These are phyloP conservation scores for Caradrina kadenii DNA, from an alignment of 2,888 invertebrate species.

Conservation along the genomic window DNA sequence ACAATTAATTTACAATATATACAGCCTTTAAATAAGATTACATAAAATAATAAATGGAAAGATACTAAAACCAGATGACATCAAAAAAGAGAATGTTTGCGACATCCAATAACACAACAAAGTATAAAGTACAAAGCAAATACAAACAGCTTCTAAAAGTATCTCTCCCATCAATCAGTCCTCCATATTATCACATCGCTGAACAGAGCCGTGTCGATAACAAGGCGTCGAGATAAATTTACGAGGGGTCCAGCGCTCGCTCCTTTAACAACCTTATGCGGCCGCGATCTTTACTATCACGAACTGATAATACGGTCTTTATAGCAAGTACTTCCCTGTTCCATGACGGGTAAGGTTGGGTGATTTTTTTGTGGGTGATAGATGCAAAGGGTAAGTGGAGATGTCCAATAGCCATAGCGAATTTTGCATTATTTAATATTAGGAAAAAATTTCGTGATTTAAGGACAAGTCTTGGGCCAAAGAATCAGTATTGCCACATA, in stretches of 20 bases:
- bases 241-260: slow-evolving; percentile 41
- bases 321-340: slow-evolving; percentile 9
- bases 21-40: too few species aligned
- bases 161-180: slow-evolving; percentile 48
- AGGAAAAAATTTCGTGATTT: too few species aligned
- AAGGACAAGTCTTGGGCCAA: too few species aligned
- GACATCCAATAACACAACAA: not conserved
- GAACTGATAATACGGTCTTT: slow-evolving; percentile 28
- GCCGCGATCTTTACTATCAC: slow-evolving; percentile 30
- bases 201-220: slow-evolving; percentile 53
- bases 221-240: slow-evolving; percentile 61
- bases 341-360: not conserved
- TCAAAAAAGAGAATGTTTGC: too few species aligned
- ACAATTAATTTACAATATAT: too few species aligned
- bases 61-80: too few species aligned
- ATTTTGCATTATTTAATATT: too few species aligned
- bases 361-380: not conserved
- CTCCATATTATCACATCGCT: slow-evolving; percentile 40
- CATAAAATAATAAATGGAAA: too few species aligned
- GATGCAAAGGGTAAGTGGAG: too few species aligned
- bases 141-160: slow-evolving; percentile 17
- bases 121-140: slow-evolving; percentile 17
- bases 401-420: too few species aligned
- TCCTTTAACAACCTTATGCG: slow-evolving; percentile 49
- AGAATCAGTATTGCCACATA: too few species aligned